Evolutionary conservation across 2,888 invertebrate genomes (phyloP).

Genomic region (Heliconius hortense): DNA sequence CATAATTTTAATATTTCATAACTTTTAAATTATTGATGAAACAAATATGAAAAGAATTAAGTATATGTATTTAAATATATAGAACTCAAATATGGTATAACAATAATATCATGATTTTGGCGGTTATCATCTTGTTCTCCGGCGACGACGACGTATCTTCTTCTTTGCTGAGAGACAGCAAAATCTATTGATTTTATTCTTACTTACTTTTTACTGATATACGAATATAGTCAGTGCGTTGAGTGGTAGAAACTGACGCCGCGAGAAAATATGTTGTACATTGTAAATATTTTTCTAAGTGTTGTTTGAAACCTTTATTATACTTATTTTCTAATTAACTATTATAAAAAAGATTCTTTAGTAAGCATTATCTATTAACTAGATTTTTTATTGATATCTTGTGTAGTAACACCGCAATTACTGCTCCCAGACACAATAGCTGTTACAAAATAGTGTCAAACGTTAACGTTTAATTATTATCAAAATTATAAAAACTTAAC

Average conservation of each 20-base stretch:
- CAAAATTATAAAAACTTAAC: background rate
- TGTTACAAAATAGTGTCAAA: slow-evolving; percentile 1
- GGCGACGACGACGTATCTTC: too few species aligned
- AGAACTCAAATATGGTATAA: too few species aligned
- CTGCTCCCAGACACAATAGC: background rate
- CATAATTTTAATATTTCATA: too few species aligned
- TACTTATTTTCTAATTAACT: background rate
- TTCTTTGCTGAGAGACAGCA: too few species aligned
- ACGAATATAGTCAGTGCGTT: background rate
- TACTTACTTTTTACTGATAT: background rate
- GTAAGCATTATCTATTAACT: background rate
- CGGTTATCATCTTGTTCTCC: too few species aligned
- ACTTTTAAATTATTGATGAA: too few species aligned
- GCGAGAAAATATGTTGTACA: background rate
- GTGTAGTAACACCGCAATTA: background rate
- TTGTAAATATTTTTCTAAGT: background rate
- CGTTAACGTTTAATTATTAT: background rate
- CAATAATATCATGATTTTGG: too few species aligned
- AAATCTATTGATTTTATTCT: too few species aligned
- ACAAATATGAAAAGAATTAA: too few species aligned
- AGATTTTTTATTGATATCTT: background rate
- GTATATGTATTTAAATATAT: too few species aligned
- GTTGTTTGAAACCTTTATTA: background rate
- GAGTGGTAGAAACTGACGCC: background rate
- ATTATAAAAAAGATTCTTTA: too few species aligned